These are phyloP conservation scores for Neoniphon sammara DNA, from an alignment of 2,797 vertebrate species.

Conservation along the genomic window DNA sequence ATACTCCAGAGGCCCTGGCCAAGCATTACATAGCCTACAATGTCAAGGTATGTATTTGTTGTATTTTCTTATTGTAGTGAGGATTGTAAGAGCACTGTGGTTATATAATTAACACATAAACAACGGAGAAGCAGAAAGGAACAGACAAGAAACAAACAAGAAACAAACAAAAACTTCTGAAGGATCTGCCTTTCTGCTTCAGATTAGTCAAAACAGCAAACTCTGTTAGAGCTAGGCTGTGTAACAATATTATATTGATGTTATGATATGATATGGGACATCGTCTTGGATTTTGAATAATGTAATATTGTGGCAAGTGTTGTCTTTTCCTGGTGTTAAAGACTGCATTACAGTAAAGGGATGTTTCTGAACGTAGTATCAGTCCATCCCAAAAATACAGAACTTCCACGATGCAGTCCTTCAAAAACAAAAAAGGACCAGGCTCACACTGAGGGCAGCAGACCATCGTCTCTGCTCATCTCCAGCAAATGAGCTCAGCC, in stretches of 20 bases:
- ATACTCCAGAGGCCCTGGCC: constrained; percentile 96
- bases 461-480: background rate
- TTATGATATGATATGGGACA: too few species aligned
- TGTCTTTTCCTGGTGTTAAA: too few species aligned
- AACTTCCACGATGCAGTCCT: background rate
- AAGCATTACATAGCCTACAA: constrained; percentile 98
- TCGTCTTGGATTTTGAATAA: too few species aligned
- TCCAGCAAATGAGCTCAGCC: background rate
- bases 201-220: background rate
- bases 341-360: too few species aligned
- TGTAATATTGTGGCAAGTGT: too few species aligned
- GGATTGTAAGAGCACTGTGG: background rate
- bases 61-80: background rate
- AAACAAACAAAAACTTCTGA: too few species aligned
- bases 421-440: background rate
- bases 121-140: background rate
- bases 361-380: too few species aligned
- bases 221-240: background rate
- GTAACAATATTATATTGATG: too few species aligned
- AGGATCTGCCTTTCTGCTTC: background rate
- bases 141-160: background rate
- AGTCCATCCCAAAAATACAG: background rate
- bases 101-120: background rate
- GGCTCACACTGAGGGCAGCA: background rate
- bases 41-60: constrained; percentile 88